phyloP scores from a whole-genome alignment of 1,140 invertebrate genomes.

The Coelopa frigida region DNA sequence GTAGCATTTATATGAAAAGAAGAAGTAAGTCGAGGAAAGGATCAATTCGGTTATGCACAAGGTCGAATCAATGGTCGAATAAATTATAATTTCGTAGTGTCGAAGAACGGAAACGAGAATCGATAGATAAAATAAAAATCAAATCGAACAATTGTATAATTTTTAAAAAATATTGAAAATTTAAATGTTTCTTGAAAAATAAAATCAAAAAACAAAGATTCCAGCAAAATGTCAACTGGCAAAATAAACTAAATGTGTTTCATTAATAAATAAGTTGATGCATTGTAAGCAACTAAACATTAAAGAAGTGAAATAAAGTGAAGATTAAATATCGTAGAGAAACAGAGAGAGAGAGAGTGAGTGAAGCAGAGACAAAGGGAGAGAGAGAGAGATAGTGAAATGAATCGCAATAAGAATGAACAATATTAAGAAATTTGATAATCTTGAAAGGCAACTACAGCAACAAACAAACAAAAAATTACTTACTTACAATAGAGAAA shows the following conservation, averaged over 20 bases:
- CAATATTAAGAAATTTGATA: not conserved
- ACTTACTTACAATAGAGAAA: too few species aligned
- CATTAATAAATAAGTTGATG: not conserved
- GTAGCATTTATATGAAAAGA: too few species aligned
- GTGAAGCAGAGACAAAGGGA: not conserved
- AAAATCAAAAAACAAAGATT: too few species aligned
- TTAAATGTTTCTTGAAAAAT: too few species aligned
- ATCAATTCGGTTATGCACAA: too few species aligned
- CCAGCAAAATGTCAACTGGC: not conserved
- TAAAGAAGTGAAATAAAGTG: not conserved
- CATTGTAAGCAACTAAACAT: not conserved
- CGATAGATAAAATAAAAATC: too few species aligned
- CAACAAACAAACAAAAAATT: not conserved
- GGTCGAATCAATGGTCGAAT: too few species aligned
- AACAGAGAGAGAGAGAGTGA: not conserved
- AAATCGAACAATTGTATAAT: conserved; percentile 2
- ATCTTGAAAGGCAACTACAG: not conserved
- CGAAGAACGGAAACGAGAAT: too few species aligned
- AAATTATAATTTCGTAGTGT: too few species aligned
- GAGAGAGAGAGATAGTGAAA: not conserved
- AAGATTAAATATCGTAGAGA: not conserved
- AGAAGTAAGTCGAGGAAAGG: too few species aligned
- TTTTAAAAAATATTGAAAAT: too few species aligned
- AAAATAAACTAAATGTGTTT: not conserved
- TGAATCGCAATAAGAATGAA: not conserved